phyloP scores from a whole-genome alignment of 64 coral and sea anemone species.

The Montipora efflorescens region DNA sequence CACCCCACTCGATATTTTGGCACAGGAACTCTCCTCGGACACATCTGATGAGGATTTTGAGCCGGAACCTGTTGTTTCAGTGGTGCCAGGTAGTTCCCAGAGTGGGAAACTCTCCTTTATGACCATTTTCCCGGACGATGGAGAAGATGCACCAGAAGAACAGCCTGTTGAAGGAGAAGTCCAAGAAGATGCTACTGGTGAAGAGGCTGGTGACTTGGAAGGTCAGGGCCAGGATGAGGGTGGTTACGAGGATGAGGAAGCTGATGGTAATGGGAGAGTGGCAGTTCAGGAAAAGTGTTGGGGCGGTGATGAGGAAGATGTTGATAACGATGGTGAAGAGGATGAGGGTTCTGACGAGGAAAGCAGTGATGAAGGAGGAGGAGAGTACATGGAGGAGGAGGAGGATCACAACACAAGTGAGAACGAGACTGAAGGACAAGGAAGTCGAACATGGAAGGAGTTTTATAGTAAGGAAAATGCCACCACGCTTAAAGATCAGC shows the following conservation, averaged over 20 bases:
- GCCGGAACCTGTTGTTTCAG: neutral
- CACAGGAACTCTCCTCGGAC: neutral
- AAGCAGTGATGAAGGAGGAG: neutral
- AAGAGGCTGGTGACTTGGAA: neutral
- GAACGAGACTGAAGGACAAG: neutral
- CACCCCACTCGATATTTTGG: neutral
- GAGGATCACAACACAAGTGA: neutral
- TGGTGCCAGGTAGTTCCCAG: neutral
- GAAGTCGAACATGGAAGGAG: no score
- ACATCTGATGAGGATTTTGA: neutral
- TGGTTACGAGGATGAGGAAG: neutral
- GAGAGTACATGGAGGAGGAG: neutral
- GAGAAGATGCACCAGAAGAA: conserved; percentile 8
- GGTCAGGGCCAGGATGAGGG: neutral
- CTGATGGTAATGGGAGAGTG: neutral
- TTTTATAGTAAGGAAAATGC: neutral
- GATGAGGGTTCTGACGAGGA: neutral
- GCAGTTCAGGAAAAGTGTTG: neutral
- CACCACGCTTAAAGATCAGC: neutral
- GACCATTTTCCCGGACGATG: neutral
- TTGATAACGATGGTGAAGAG: neutral
- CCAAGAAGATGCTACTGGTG: neutral
- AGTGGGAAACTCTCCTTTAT: neutral
- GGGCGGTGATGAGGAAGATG: neutral
- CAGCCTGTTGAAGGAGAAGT: neutral